Evolutionary conservation across 2,797 vertebrate species (phyloP).

Genomic region (Clarias platycephalus): DNA sequence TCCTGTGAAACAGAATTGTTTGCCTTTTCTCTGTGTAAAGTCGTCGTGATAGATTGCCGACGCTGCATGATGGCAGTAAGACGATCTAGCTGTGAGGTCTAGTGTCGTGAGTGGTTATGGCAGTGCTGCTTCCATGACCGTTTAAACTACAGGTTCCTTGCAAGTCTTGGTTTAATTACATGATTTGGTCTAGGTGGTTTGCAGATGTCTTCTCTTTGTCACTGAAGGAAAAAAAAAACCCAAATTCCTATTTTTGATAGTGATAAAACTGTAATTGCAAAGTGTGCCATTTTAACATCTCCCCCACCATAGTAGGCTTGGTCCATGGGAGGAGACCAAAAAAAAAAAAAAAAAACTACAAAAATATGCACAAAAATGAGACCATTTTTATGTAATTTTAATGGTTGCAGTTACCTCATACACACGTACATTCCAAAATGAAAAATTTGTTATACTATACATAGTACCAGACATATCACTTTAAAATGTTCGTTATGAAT

Average conservation of each 20-base stretch:
- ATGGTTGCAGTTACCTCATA: constrained; percentile 97
- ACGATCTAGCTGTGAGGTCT: constrained; percentile 67
- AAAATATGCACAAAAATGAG: constrained; percentile 80
- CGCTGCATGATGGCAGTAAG: constrained; percentile 57
- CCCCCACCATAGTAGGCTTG: constrained; percentile 75
- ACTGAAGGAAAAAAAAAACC: constrained; percentile 69
- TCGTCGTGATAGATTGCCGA: constrained; percentile 68
- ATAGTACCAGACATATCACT: constrained; percentile 98
- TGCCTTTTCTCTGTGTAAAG: constrained; percentile 71
- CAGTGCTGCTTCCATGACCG: constrained; percentile 63
- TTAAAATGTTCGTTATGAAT: constrained; percentile 89
- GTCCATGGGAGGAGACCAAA: constrained; percentile 69
- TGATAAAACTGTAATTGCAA: constrained; percentile 71
- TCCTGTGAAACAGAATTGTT: constrained; percentile 75
- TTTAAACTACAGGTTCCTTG: constrained; percentile 73
- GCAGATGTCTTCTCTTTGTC: constrained; percentile 85
- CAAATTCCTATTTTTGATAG: constrained; percentile 91
- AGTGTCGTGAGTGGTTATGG: constrained; percentile 69
- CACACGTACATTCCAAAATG: constrained; percentile 98
- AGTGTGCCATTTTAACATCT: constrained; percentile 87
- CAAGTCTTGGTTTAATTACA: constrained; percentile 71
- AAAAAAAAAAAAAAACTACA: constrained; percentile 64
- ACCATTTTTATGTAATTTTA: constrained; percentile 98
- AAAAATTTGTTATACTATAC: constrained; percentile 87
- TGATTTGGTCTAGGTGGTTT: constrained; percentile 77